Percentiles rank a stretch among this genome's conserved stretches.
phyloP scores from a whole-genome alignment of 2,888 invertebrate genomes.

The Linyphia triangularis region DNA sequence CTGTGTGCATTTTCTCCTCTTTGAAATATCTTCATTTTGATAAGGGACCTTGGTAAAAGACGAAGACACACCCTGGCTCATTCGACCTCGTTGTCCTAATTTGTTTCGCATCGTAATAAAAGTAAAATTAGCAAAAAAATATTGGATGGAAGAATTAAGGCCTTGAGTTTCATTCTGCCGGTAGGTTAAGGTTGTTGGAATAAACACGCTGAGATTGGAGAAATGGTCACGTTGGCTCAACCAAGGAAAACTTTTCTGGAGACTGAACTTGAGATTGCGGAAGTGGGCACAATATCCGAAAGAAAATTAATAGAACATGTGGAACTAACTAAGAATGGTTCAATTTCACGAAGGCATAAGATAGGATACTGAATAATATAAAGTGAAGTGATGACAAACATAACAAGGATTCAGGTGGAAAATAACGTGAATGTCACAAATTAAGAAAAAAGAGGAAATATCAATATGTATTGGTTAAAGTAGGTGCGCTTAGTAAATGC shows the following conservation, averaged over 20 bases:
- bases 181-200: conserved; percentile 65
- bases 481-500: too few species aligned
- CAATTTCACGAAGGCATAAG: too few species aligned
- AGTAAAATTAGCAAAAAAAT: conserved; percentile 58
- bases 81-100: conserved; percentile 72
- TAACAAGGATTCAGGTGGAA: too few species aligned
- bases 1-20: conserved; percentile 16
- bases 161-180: conserved; percentile 50
- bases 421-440: too few species aligned
- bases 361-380: too few species aligned
- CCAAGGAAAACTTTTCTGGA: conserved; percentile 17
- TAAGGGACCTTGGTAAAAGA: conserved; percentile 54
- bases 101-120: conserved; percentile 68
- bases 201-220: neutral
- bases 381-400: too few species aligned
- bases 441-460: too few species aligned
- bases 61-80: conserved; percentile 68
- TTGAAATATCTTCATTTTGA: conserved; percentile 5
- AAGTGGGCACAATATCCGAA: neutral
- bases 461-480: too few species aligned
- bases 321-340: too few species aligned
- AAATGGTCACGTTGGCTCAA: conserved; percentile 38
- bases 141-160: conserved; percentile 57
- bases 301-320: too few species aligned
- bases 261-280: neutral